Base-by-base conservation (phyloP, 2,888 invertebrate species). In the Temnothorax unifasciatus region DNA sequence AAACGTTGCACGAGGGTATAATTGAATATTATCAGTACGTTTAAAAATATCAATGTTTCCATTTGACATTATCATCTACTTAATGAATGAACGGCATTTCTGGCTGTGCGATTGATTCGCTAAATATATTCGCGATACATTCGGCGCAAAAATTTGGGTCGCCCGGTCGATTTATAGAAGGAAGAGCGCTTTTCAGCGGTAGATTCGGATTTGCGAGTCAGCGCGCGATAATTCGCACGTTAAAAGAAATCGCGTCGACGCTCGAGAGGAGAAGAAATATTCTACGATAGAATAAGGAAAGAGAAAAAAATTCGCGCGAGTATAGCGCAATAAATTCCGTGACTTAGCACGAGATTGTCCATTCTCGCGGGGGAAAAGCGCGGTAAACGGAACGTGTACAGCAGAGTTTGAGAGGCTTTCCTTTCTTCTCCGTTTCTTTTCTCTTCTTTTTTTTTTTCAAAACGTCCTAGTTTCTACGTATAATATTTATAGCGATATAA, bases 401-500 rank as follows among this genome's bases (percentile, higher is more conserved):
- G 54, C 18, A 18, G 29, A 25, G 57, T 79, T 52, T 25, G 44
- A 41, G 69, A 25, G 69, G 25, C 25, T 59, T n/a, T 15, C 4
- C 21, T 69, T 34, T 44, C 21, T 25, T 57, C 41, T 41, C 21
- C 1, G 1, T 50, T 41, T 57, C 38, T 18, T 54, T 59, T 57
- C 21, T 11, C 11, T 21, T 21, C 9, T 52, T 73, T 41, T 69
- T 85, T 85, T 82, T 84, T 71, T 81, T 68, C 38, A 85, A 85
- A 73, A 77, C 73, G 84, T 59, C 64, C 84, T 68, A 86, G 66
- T 85, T 90, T 64, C 64, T 18, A 11, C 18, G n/a, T 64, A 84
- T 64, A 84, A 89, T 87, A 89, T 86, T 85, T 90, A 85, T 83
- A 82, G 88, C 74, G 41, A 83, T 76, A 85, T 86, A 86, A 86